A percentile compares a stretch with the other conserved stretches of the same genome.
Evolutionary conservation across 2,888 invertebrate species (phyloP).

Genomic region (Sisyra terminalis): DNA sequence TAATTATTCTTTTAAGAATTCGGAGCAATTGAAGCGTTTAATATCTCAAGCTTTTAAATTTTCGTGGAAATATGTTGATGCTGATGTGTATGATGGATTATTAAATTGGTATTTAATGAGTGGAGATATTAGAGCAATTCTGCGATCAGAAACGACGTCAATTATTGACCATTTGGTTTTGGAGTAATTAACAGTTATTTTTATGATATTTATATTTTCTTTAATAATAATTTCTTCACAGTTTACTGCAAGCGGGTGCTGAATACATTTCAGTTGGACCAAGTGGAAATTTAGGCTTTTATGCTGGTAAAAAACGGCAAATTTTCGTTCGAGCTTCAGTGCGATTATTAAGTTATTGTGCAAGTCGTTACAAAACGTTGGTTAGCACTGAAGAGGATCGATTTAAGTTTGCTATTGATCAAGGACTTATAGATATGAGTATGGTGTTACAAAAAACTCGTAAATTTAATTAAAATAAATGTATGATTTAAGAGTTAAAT

Average conservation of each 20-base stretch:
- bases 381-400: constrained; percentile 24
- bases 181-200: constrained; percentile 27
- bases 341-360: constrained; percentile 37
- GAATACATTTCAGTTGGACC: constrained; percentile 23
- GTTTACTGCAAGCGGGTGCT: constrained; percentile 27
- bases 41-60: constrained; percentile 42
- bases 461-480: background rate
- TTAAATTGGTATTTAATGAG: constrained; percentile 61
- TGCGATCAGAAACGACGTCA: constrained; percentile 26
- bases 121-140: constrained; percentile 49
- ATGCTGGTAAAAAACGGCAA: constrained; percentile 34
- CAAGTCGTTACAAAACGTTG: constrained; percentile 33
- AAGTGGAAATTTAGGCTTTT: constrained; percentile 6
- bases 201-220: background rate
- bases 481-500: background rate
- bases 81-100: constrained; percentile 41
- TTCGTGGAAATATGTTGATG: constrained; percentile 47
- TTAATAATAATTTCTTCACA: background rate
- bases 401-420: background rate
- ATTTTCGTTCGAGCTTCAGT: constrained; percentile 41
- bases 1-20: constrained; percentile 3
- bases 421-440: constrained; percentile 1
- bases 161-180: constrained; percentile 37
- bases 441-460: background rate
- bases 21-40: constrained; percentile 23